Percentiles rank a stretch among this genome's conserved stretches.
Evolutionary conservation across 2,113 vertebrate species (phyloP).

Genomic region (Hemichromis elongatus): DNA sequence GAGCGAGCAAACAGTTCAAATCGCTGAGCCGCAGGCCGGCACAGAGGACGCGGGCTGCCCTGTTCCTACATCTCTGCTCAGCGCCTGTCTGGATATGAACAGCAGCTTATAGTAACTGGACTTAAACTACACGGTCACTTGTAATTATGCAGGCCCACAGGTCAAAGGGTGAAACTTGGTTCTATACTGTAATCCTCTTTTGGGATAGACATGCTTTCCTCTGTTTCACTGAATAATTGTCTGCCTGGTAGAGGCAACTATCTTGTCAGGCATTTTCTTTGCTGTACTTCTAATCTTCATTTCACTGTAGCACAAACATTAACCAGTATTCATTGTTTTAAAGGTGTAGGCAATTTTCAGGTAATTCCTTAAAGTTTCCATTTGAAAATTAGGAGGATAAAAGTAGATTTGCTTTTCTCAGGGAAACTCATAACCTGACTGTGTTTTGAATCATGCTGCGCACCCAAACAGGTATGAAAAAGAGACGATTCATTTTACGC

Average conservation of each 20-base stretch:
- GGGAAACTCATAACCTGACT: constrained; percentile 26
- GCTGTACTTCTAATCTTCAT: constrained; percentile 9
- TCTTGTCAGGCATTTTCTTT: neutral
- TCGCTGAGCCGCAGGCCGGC: neutral
- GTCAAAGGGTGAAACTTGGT: neutral
- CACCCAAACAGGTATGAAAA: neutral
- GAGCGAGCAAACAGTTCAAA: neutral
- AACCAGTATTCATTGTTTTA: neutral
- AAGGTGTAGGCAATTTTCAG: constrained; percentile 6
- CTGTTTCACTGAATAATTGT: neutral
- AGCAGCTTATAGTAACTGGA: constrained; percentile 26
- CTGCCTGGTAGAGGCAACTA: neutral
- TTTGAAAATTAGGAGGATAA: neutral
- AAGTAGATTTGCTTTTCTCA: constrained; percentile 37
- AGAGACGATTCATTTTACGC: neutral
- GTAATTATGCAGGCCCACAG: neutral
- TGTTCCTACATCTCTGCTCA: constrained; percentile 10
- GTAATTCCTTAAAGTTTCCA: neutral
- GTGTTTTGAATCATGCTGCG: neutral
- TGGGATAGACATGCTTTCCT: neutral
- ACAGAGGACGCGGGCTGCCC: constrained; percentile 17
- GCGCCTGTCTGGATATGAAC: constrained; percentile 41
- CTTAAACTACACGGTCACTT: neutral
- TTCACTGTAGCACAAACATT: neutral
- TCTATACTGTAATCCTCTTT: constrained; percentile 31